Evolutionary conservation across 64 coral and sea anemone species (phyloP), one percentile per base, ranked within the genome.

Genomic region (Orbicella faveolata): DNA sequence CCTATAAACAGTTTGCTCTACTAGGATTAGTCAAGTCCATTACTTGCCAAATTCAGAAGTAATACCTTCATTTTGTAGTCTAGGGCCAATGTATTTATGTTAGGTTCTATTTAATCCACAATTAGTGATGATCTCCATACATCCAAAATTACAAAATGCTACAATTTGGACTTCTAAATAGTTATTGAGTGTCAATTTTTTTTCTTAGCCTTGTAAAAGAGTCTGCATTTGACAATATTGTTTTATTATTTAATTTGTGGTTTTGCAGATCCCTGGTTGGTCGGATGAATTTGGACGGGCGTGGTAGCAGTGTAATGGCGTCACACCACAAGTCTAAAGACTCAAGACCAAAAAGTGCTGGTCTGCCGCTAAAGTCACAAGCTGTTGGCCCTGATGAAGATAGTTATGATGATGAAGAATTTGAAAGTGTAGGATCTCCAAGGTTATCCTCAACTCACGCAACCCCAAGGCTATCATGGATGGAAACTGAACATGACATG

Each of bases 251-350:
- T 5, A 48, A 48, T 48, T 34, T 1, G 9, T 75, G 41, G 14
- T 87, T 87, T 88, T 76, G 30, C 35, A 96, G 95, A 67, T 94
- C 73, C 26, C 68, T 96, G 44, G 87, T 96, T 79, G 89, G 93
- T 73, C 87, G 78, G 17, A 96, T 96, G 92, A 96, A 96, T 75
- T 89, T 96, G 18, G 95, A 96, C 62, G 92, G 88, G 35, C 82
- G 77, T n/a, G 88, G 84, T 54, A 88, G 73, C 62, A 88, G 88
- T 73, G 72, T 90, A 35, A 36, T 84, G 10, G 84, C 88, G 39
- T 96, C 95, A 34, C 62, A 88, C 54, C 79, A 89, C 70, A 74
- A 87, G 33, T 44, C 53, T 23, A 73, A 88, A 35, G 81, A 87
- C 52, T 23, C 16, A 1, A 76, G 88, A 81, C 92, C 92, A 30